Evolutionary conservation across 2,113 vertebrate genomes (phyloP), one percentile per base, ranked within the genome.

Genomic region (Muscicapa adusta): DNA sequence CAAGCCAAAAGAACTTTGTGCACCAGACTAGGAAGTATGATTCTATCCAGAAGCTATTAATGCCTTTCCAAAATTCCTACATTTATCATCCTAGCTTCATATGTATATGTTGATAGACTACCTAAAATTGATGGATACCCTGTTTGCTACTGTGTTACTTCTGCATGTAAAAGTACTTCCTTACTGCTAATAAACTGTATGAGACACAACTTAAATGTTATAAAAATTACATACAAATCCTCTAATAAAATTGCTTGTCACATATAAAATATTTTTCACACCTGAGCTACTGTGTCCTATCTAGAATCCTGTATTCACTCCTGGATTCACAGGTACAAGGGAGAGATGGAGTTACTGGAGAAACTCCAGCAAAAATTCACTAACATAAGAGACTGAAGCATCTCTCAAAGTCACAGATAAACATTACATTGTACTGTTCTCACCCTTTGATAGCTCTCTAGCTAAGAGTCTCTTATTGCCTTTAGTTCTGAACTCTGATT

Each of bases 401-500:
- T 34, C 6, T 33, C 43, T 85, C 43, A 80, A 62, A 79, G 68
- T 60, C 34, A 79, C 40, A 88, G n/a, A 56, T 45, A 60, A 90
- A 36, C 78, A 45, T 54, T 68, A 34, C 8, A 38, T 40, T 13
- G 0, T 48, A 79, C 29, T 66, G 10, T 53, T 78, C 42, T 94
- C 54, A 92, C 7, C 54, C 28, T 57, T 76, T 67, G 33, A 70
- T 12, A 78, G 6, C 42, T 87, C 25, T 50, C 8, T 50, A 89
- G 48, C 38, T 66, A 57, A 57, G 43, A 83, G n/a, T 57, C 42
- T 80, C 36, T 75, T 23, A 65, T 22, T 89, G 9, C 8, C 42
- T 92, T 91, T 77, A 65, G 53, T 85, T 66, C 33, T 75, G 28
- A 96, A 56, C 20, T 58, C 13, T 72, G 33, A 26, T 81, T 89